These are phyloP conservation scores for Acrocephalus kingi DNA, from an alignment of 2,113 vertebrate genomes.

Conservation along the genomic window DNA sequence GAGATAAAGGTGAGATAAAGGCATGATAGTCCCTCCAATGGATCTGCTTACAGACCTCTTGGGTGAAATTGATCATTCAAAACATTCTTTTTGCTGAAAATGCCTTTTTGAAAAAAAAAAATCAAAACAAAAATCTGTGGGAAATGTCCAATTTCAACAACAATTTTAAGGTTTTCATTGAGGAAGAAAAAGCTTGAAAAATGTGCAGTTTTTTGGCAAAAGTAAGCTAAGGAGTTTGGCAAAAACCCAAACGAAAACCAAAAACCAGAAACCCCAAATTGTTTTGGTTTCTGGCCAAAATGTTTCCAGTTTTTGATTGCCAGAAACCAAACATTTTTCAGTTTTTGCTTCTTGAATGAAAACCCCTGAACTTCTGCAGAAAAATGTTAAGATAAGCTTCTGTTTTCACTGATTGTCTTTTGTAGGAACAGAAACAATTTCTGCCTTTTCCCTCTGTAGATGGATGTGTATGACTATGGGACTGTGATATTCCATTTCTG, in stretches of 20 bases:
- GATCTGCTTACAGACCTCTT: neutral
- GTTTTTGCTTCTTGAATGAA: constrained; percentile 27
- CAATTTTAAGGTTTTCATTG: constrained; percentile 53
- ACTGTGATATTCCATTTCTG: neutral
- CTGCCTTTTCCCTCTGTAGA: neutral
- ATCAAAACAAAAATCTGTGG: neutral
- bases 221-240: constrained; percentile 29
- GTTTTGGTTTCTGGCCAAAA: constrained; percentile 46
- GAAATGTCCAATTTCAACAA: constrained; percentile 62
- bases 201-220: constrained; percentile 45
- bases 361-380: neutral
- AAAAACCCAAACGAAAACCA: constrained; percentile 33
- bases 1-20: neutral
- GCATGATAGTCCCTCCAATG: neutral
- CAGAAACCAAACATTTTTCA: constrained; percentile 48
- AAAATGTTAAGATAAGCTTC: neutral
- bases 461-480: neutral
- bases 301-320: constrained; percentile 47
- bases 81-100: neutral
- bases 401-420: neutral
- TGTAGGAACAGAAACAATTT: neutral
- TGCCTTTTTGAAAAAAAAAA: neutral
- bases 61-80: neutral
- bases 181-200: constrained; percentile 59
- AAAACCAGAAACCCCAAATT: constrained; percentile 54